Conservation (phyloP, 2,113 vertebrate genomes). For the Ailurus styani region DNA sequence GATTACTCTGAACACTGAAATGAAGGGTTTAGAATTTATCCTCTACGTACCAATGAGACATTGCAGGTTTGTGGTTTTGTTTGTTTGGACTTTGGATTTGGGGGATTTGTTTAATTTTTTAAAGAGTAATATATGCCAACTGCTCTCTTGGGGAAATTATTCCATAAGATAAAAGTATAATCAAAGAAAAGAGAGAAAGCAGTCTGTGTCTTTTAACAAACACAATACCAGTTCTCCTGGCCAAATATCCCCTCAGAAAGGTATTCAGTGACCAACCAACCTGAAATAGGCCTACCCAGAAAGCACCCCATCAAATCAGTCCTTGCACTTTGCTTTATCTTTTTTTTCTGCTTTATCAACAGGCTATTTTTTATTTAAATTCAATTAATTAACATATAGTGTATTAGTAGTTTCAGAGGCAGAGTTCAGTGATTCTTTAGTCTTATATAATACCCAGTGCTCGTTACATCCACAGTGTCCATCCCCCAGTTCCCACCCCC, state of each 20-base stretch:
- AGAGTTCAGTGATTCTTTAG: not conserved
- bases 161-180: not conserved
- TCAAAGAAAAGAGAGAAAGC: not conserved
- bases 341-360: not conserved
- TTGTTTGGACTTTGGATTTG: not conserved
- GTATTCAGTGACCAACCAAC: not conserved
- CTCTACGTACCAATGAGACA: not conserved
- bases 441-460: not conserved
- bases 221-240: not conserved
- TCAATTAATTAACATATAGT: not conserved
- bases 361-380: not conserved
- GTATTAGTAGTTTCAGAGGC: not conserved
- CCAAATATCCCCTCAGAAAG: not conserved
- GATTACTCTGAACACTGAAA: not conserved
- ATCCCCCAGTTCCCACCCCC: not conserved
- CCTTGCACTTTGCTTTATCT: not conserved
- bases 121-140: not conserved
- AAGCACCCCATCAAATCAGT: not conserved
- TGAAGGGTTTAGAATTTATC: not conserved
- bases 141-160: not conserved
- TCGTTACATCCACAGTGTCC: not conserved
- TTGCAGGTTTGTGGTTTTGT: not conserved
- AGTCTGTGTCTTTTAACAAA: not conserved
- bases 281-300: not conserved
- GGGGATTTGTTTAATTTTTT: not conserved